Conservation (phyloP, 2,888 invertebrate genomes). For the Scaptomyza parva region DNA sequence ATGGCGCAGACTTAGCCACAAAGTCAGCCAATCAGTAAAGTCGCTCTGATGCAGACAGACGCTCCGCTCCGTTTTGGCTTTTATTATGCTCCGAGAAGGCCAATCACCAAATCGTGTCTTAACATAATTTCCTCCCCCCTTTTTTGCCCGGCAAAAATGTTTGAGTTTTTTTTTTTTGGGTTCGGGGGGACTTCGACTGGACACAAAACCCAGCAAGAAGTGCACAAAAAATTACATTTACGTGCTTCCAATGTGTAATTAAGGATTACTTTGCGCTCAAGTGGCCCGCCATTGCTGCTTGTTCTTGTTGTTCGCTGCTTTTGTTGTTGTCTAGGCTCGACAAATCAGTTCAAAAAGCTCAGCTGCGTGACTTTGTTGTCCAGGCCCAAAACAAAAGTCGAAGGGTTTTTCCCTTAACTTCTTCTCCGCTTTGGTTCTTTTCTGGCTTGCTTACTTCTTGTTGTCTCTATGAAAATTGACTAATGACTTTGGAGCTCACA, state of each 20-base stretch:
- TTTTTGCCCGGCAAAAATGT: conserved; percentile 27
- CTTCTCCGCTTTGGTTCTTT: conserved; percentile 1
- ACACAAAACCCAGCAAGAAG: conserved; percentile 56
- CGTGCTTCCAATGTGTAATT: conserved; percentile 79
- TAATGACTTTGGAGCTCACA: conserved; percentile 64
- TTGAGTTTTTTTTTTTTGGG: not conserved
- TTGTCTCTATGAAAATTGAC: conserved; percentile 73
- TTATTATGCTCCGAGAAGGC: conserved; percentile 58
- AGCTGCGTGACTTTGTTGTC: conserved; percentile 71
- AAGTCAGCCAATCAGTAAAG: conserved; percentile 73
- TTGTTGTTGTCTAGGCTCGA: conserved; percentile 73
- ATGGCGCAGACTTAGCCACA: conserved; percentile 67
- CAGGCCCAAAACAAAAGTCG: conserved; percentile 25
- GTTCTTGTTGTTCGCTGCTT: not conserved
- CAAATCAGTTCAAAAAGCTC: conserved; percentile 75
- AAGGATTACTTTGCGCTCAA: conserved; percentile 79
- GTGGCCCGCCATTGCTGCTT: conserved; percentile 49
- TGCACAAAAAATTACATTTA: conserved; percentile 79
- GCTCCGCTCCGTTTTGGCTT: conserved; percentile 5
- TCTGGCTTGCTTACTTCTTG: conserved; percentile 48
- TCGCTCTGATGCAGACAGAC: conserved; percentile 31
- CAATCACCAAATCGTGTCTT: conserved; percentile 79
- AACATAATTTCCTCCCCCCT: conserved; percentile 72
- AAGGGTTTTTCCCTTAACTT: conserved; percentile 35
- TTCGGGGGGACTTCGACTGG: conserved; percentile 40